Evolutionary conservation across 2,113 vertebrate genomes (phyloP).

Genomic region (Equus quagga): DNA sequence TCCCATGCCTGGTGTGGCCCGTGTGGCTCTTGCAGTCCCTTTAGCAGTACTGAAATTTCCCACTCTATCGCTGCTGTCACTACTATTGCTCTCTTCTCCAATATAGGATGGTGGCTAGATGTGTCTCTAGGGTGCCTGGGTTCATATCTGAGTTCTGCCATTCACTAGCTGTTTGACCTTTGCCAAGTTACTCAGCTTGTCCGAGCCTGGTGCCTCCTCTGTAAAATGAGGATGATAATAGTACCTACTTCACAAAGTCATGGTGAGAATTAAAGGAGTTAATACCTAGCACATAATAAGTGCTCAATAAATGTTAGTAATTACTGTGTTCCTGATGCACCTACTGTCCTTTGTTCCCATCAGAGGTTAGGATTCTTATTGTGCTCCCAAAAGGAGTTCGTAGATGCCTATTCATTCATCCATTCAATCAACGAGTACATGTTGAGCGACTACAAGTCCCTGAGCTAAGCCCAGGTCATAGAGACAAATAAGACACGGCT

Average conservation of each 20-base stretch:
- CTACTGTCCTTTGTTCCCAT: conserved; percentile 43
- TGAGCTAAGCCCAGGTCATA: conserved; percentile 30
- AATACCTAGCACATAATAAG: neutral
- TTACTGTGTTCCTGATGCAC: conserved; percentile 48
- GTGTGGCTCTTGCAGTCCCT: neutral
- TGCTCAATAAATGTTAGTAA: neutral
- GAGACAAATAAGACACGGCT: conserved; percentile 29
- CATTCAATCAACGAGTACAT: conserved; percentile 51
- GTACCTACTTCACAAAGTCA: neutral
- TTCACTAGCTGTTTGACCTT: conserved; percentile 29
- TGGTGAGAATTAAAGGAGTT: conserved; percentile 23
- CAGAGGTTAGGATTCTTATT: neutral
- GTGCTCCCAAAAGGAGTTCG: neutral
- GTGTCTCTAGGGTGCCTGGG: neutral
- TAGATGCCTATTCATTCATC: neutral
- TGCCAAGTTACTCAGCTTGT: neutral
- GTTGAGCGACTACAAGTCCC: neutral
- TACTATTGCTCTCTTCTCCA: neutral
- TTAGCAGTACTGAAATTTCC: neutral
- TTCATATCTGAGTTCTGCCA: neutral
- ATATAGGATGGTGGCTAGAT: neutral
- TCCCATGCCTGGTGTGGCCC: neutral
- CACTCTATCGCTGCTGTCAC: neutral
- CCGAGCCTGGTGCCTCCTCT: neutral
- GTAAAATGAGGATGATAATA: neutral